A percentile compares a stretch with the other conserved stretches of the same genome.
Conservation (phyloP, 2,113 vertebrate genomes). For the Sphaerodactylus townsendi region DNA sequence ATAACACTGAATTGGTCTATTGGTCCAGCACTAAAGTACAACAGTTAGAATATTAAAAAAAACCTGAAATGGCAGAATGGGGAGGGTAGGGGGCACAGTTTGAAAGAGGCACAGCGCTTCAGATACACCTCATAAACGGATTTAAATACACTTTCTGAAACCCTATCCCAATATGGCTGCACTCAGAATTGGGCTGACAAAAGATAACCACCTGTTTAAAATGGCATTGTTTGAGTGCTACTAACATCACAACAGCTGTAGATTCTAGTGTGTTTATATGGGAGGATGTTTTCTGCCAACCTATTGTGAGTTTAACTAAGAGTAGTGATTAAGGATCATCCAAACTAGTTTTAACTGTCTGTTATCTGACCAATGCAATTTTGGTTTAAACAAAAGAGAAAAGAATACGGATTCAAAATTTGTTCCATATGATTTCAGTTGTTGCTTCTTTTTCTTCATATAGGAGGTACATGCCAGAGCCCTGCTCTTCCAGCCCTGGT, state of each 20-base stretch:
- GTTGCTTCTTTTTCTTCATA: conserved; percentile 37
- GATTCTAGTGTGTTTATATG: not conserved
- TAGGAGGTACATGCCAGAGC: conserved; percentile 94
- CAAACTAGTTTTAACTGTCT: not conserved
- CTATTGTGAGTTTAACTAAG: not conserved
- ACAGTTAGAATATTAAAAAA: no score
- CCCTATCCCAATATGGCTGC: no score
- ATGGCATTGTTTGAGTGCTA: not conserved
- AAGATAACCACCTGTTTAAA: no score
- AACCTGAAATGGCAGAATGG: no score
- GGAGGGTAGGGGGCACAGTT: not conserved
- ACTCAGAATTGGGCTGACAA: no score
- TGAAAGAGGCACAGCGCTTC: not conserved
- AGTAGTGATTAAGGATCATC: not conserved
- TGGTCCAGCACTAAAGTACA: no score
- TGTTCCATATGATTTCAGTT: rapidly evolving
- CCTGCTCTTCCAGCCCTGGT: conserved; percentile 90
- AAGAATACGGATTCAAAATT: not conserved
- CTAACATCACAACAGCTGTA: not conserved
- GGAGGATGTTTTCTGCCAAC: not conserved
- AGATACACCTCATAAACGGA: not conserved
- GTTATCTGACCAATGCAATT: not conserved
- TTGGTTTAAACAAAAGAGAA: not conserved
- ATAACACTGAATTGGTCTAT: no score
- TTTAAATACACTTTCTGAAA: not conserved